These are phyloP conservation scores for Cynodonichthys magdalenae DNA, from an alignment of 2,797 vertebrate genomes.

Conservation along the genomic window DNA sequence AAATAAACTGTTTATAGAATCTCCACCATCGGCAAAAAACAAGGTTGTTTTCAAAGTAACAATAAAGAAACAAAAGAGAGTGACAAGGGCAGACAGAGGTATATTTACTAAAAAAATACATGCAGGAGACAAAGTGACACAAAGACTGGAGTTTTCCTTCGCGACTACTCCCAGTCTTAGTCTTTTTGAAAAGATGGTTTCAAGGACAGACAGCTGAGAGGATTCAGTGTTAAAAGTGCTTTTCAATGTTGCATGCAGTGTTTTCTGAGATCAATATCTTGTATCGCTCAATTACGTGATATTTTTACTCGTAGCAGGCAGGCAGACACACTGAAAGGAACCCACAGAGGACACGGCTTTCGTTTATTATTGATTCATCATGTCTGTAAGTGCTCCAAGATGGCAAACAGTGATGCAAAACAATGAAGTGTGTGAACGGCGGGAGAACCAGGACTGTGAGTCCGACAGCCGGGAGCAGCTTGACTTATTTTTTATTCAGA, in stretches of 20 bases:
- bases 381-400: slow-evolving; percentile 1
- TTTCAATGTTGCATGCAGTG: slow-evolving; percentile 3
- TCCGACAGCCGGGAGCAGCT: neutral
- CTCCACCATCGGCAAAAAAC: neutral
- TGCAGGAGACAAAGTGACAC: slow-evolving; percentile 6
- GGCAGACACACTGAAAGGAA: slow-evolving; percentile 2
- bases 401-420: neutral
- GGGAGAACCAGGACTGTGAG: neutral
- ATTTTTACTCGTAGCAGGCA: slow-evolving; percentile 3
- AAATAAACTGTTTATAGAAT: slow-evolving; percentile 8
- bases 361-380: slow-evolving; percentile 20
- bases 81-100: slow-evolving; percentile 15
- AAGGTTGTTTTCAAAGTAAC: slow-evolving; percentile 25
- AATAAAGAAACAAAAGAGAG: slow-evolving; percentile 26
- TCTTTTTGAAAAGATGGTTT: slow-evolving; percentile 10
- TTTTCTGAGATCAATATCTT: neutral
- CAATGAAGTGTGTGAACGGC: slow-evolving; percentile 1
- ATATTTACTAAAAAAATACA: slow-evolving; percentile 5
- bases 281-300: neutral
- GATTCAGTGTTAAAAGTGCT: neutral
- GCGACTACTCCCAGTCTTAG: slow-evolving; percentile 1
- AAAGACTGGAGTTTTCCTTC: slow-evolving; percentile 16
- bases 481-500: neutral
- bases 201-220: neutral
- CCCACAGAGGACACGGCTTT: slow-evolving; percentile 8